Conservation (phyloP, 2,888 invertebrate species). For the Danaus chrysippus region DNA sequence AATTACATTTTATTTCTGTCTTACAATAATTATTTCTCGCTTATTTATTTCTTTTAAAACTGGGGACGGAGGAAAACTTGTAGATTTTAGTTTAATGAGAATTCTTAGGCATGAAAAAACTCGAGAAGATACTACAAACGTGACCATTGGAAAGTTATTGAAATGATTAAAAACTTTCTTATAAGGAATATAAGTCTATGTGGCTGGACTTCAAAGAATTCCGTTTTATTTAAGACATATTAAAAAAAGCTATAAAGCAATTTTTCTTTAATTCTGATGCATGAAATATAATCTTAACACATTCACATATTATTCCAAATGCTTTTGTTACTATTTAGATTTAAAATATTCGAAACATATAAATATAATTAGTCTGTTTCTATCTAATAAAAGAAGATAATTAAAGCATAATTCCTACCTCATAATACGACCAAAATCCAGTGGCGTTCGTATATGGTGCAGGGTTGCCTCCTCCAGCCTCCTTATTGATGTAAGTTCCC, state of each 20-base stretch:
- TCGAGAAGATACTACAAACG: constrained; percentile 11
- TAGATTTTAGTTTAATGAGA: constrained; percentile 5
- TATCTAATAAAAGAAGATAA: not conserved
- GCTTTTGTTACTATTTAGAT: too few relatives aligned
- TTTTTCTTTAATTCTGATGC: too few relatives aligned
- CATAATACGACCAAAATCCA: constrained; percentile 92
- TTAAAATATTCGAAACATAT: too few relatives aligned
- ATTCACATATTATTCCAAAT: too few relatives aligned
- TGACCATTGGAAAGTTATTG: not conserved
- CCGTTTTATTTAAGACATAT: too few relatives aligned
- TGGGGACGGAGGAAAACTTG: not conserved
- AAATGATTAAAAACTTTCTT: not conserved
- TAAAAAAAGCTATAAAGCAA: too few relatives aligned
- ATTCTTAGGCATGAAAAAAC: constrained; percentile 12
- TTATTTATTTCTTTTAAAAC: not conserved
- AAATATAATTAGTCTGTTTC: too few relatives aligned
- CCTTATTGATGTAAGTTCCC: constrained; percentile 93
- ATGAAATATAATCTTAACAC: too few relatives aligned
- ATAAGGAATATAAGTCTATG: not conserved
- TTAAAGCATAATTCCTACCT: constrained; percentile 68
- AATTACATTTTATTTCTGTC: constrained; percentile 1
- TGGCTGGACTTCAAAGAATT: not conserved
- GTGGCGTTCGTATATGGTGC: constrained; percentile 92
- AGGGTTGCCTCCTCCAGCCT: constrained; percentile 91
- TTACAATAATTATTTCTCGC: not conserved